Evolutionary conservation across 2,113 vertebrate species (phyloP), one percentile per base, ranked within the genome.

Genomic region (Neolamprologus tretocephalus): DNA sequence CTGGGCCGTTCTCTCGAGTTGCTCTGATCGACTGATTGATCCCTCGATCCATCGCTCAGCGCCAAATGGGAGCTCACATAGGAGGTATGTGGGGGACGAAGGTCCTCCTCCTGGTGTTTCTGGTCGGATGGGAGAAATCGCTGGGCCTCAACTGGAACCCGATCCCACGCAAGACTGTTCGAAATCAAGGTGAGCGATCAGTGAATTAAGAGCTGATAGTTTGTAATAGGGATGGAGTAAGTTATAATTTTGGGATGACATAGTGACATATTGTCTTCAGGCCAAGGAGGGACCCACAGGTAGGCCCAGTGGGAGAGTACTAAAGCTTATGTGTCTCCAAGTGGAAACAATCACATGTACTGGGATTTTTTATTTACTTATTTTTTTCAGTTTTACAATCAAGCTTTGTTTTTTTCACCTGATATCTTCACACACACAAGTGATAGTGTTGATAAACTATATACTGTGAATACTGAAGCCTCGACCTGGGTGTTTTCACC

Each of bases 111-210:
- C 75, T 96, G 94, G 87, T 96, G 83, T 89, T 96, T 61, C 84
- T 96, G 89, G 87, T 96, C 31, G 93, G 96, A 89, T 95, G 93
- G 94, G 94, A 96, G 88, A 93, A 90, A 89, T 94, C 94, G 9
- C 81, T 92, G 63, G 92, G 95, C 42, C 95, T 97, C 86, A 96
- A 97, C 93, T 97, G 97, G 97, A 97, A 97, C 90, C 96, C 97
- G 16, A 10, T 96, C 80, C 96, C 97, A 2, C 97, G 96, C 81
- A 97, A 97, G 92, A 97, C 97, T 1, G 92, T 97, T 21, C 92
- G 95, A 73, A 94, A 96, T 86, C 95, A 94, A 21, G 96, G 97
- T 97, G 91, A 96, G 96, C 93, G 51, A 82, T 28, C 82, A 28
- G n/a, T 14, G 8, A 31, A 17, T 8, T 71, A 26, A 35, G 8